Evolutionary conservation across 2,888 invertebrate species (phyloP).

Genomic region (Leptarthrus brevirostris): DNA sequence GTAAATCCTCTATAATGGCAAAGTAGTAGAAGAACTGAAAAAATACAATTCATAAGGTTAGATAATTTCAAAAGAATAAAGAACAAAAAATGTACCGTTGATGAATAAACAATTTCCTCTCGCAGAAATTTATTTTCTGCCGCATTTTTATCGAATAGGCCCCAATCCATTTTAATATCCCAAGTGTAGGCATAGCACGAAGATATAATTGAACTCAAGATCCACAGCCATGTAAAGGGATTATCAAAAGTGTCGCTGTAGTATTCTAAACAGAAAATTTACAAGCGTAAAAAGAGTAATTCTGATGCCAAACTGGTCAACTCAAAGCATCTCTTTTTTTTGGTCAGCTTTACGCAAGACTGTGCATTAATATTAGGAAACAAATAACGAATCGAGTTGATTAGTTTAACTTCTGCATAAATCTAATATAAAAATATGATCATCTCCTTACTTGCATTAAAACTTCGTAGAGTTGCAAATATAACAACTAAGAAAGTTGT

Average conservation of each 20-base stretch:
- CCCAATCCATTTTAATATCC: constrained; percentile 99
- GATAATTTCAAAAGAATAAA: not conserved
- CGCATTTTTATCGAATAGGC: constrained; percentile 89
- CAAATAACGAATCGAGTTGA: too few relatives aligned
- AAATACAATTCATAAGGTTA: constrained; percentile 30
- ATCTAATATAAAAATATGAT: too few relatives aligned
- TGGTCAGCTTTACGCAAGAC: too few relatives aligned
- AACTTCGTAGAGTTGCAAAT: constrained; percentile 78
- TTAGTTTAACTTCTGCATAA: too few relatives aligned
- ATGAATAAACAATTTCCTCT: constrained; percentile 95
- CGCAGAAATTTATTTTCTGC: constrained; percentile 91
- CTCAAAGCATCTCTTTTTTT: too few relatives aligned
- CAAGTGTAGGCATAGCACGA: constrained; percentile 96
- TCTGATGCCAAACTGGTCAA: not conserved
- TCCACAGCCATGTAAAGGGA: constrained; percentile 91
- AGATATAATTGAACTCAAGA: constrained; percentile 84
- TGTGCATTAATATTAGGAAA: too few relatives aligned
- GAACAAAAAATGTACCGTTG: constrained; percentile 75
- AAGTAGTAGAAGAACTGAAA: constrained; percentile 92
- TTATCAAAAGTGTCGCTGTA: constrained; percentile 76
- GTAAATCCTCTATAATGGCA: constrained; percentile 94
- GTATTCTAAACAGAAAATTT: constrained; percentile 65
- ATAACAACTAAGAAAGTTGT: constrained; percentile 96
- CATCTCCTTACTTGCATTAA: constrained; percentile 73
- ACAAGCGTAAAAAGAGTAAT: not conserved